Evolutionary conservation across 2,888 invertebrate genomes (phyloP), one percentile per base, ranked within the genome.

Genomic region (Bhutanitis thaidina): DNA sequence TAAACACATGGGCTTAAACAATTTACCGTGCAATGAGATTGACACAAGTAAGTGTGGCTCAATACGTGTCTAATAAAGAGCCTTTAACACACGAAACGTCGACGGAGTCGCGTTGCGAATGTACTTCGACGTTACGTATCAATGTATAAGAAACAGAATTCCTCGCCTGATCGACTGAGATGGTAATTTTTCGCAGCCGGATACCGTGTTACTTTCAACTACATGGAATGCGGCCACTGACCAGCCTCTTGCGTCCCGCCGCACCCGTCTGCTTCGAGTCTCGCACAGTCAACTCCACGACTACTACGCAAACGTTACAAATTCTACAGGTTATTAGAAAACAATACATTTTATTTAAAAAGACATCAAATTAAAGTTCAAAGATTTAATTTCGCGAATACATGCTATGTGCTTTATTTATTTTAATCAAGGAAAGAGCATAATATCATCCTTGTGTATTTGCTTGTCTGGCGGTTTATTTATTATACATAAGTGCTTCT

Each of bases 131-230:
- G 30, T 29, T 55, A 56, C 43, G 43, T 41, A 34, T 35, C 13
- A 47, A 57, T 45, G 40, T 52, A 53, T 69, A 69, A 71, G 67
- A 66, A 57, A 61, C 59, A 69, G 62, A 73, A 71, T 75, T 57
- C 58, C 49, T 56, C 56, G 60, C 38, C 61, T 58, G 59, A 59
- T 55, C 52, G 64, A 61, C 65, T 66, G 65, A 69, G 71, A 69
- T 77, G 70, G 71, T 76, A 74, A 80, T 82, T 85, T 86, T 87
- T 85, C 79, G 83, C 84, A 80, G 82, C 81, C 88, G 87, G 87
- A 87, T 84, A 74, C 80, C 71, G 78, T 74, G 78, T 80, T 82
- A 84, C 87, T 88, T 88, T 88, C 87, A 86, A 87, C 80, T 80
- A 77, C 67, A 61, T 74, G 76, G 88, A 88, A 88, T 88, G 88